phyloP scores from a whole-genome alignment of 2,888 invertebrate species.

The Biston stratarius region DNA sequence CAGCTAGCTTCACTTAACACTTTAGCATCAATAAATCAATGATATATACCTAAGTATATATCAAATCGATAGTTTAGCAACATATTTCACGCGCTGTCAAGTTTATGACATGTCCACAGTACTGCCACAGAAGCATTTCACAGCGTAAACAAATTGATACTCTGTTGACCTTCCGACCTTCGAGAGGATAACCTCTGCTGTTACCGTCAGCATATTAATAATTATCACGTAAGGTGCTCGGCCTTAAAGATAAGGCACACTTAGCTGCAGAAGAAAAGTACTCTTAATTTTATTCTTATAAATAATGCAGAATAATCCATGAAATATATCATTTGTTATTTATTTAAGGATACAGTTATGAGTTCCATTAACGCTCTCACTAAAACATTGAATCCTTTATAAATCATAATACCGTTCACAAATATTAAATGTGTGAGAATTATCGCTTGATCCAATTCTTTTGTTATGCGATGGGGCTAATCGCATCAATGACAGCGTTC shows the following conservation, averaged over 20 bases:
- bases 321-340: neutral
- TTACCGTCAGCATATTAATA: conserved; percentile 3
- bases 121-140: conserved; percentile 4
- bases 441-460: too few species aligned
- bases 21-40: too few species aligned
- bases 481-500: too few species aligned
- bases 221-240: conserved; percentile 8
- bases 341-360: neutral
- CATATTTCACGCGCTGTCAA: neutral
- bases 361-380: too few species aligned
- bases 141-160: conserved; percentile 13
- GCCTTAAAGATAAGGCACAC: conserved; percentile 6
- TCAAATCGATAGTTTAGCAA: neutral
- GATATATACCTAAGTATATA: neutral
- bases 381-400: too few species aligned
- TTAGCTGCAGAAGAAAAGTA: neutral
- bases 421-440: too few species aligned
- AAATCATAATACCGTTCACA: too few species aligned
- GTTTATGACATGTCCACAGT: neutral
- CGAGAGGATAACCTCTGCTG: conserved; percentile 20
- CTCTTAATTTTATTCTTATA: conserved; percentile 8
- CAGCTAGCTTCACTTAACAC: too few species aligned
- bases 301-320: neutral
- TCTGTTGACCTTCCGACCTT: conserved; percentile 5
- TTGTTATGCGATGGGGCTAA: too few species aligned